Conservation (phyloP, 2,113 vertebrate species). For the Xiphias gladius region DNA sequence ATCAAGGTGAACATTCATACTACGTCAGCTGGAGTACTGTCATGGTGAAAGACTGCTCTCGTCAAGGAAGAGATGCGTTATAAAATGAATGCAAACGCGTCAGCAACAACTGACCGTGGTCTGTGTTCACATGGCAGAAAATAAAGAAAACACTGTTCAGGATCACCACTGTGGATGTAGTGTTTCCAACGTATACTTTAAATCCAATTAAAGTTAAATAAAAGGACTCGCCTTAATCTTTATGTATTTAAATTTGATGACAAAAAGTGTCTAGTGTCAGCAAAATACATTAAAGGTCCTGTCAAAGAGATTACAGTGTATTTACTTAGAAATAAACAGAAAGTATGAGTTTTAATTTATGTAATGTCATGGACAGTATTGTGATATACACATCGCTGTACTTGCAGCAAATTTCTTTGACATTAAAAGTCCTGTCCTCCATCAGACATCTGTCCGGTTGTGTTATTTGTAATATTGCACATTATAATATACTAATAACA, state of each 20-base stretch:
- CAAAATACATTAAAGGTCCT: slow-evolving; percentile 70
- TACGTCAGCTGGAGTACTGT: slow-evolving; percentile 24
- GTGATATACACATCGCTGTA: slow-evolving; percentile 42
- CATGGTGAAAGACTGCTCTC: slow-evolving; percentile 52
- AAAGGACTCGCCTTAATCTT: slow-evolving; percentile 45
- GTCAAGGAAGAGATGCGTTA: slow-evolving; percentile 47
- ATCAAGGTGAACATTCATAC: slow-evolving; percentile 49
- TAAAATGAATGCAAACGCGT: neutral
- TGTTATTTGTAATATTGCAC: slow-evolving; percentile 80
- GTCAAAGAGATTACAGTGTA: slow-evolving; percentile 76
- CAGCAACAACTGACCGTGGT: slow-evolving; percentile 12
- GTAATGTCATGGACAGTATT: slow-evolving; percentile 36
- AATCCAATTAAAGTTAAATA: slow-evolving; percentile 59
- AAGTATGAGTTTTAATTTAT: slow-evolving; percentile 38
- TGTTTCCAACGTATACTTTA: slow-evolving; percentile 48
- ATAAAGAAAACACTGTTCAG: slow-evolving; percentile 44
- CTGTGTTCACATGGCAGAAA: slow-evolving; percentile 40
- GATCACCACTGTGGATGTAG: slow-evolving; percentile 48
- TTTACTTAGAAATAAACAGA: slow-evolving; percentile 61
- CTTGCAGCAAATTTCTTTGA: slow-evolving; percentile 47
- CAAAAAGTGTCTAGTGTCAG: slow-evolving; percentile 73
- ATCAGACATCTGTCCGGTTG: slow-evolving; percentile 38
- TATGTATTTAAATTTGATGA: slow-evolving; percentile 57
- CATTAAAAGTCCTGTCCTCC: slow-evolving; percentile 41
- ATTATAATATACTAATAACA: slow-evolving; percentile 53